Conservation (phyloP, 2,113 vertebrate species). For the Calonectris borealis region DNA sequence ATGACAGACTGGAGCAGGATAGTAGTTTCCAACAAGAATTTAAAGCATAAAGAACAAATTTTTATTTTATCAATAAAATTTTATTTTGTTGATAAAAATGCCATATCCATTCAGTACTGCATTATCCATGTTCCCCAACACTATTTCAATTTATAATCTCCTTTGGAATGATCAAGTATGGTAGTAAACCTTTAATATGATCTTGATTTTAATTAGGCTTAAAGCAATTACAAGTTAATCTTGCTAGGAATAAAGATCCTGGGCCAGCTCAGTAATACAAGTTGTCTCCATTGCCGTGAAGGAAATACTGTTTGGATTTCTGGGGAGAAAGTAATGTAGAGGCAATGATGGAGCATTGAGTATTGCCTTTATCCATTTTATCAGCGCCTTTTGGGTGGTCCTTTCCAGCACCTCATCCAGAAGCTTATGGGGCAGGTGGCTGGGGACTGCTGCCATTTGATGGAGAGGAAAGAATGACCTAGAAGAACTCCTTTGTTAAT, state of each 20-base stretch:
- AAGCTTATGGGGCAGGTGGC: neutral
- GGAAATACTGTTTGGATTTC: neutral
- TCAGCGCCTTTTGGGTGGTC: neutral
- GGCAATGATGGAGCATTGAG: neutral
- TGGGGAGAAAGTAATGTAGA: neutral
- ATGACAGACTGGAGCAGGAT: neutral
- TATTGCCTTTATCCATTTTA: neutral
- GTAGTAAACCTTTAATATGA: constrained; percentile 42
- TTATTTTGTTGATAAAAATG: neutral
- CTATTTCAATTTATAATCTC: constrained; percentile 27
- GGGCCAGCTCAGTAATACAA: constrained; percentile 8
- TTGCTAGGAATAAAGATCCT: constrained; percentile 31
- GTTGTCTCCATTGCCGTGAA: neutral
- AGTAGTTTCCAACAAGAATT: neutral
- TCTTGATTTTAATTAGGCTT: constrained; percentile 67
- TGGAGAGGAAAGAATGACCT: neutral
- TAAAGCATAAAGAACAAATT: neutral
- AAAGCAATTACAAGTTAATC: constrained; percentile 59
- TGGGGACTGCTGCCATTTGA: neutral
- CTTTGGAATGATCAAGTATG: constrained; percentile 26
- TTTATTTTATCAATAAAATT: neutral
- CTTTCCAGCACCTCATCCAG: neutral
- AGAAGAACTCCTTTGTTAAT: neutral
- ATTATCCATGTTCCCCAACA: neutral
- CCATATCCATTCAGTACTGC: neutral